These are phyloP conservation scores for Dendrophyllia cribrosa DNA, from an alignment of 64 coral and sea anemone genomes.

Conservation along the genomic window DNA sequence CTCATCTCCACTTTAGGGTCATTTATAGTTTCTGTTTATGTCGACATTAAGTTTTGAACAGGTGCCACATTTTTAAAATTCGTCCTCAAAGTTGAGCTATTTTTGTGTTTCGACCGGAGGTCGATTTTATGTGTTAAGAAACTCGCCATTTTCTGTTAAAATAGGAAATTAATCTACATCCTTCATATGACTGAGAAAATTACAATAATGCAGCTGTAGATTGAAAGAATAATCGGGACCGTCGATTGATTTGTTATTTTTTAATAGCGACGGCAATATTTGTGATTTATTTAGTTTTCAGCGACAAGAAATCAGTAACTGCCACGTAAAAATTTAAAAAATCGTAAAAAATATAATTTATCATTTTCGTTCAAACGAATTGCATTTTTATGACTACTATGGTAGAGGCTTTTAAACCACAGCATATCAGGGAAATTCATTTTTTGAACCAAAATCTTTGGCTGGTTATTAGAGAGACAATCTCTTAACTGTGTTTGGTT, in stretches of 20 bases:
- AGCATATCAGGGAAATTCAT: too few relatives aligned
- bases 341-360: background rate
- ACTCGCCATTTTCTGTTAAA: background rate
- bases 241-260: background rate
- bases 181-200: background rate
- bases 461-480: too few relatives aligned
- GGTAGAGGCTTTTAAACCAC: background rate
- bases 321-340: background rate
- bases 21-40: background rate
- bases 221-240: background rate
- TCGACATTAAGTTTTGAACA: background rate
- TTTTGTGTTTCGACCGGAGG: background rate
- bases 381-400: background rate
- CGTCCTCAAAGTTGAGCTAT: background rate
- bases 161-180: background rate
- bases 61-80: background rate
- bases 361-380: background rate
- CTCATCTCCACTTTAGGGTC: background rate
- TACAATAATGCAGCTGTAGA: background rate
- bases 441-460: too few relatives aligned
- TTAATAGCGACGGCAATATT: background rate
- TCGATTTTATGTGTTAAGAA: background rate
- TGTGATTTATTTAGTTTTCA: background rate
- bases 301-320: background rate
- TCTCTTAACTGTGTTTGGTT: too few relatives aligned